Percentiles rank a stretch among this genome's conserved stretches.
Evolutionary conservation across 2,113 vertebrate genomes (phyloP).

Genomic region (human (Homo sapiens)): DNA sequence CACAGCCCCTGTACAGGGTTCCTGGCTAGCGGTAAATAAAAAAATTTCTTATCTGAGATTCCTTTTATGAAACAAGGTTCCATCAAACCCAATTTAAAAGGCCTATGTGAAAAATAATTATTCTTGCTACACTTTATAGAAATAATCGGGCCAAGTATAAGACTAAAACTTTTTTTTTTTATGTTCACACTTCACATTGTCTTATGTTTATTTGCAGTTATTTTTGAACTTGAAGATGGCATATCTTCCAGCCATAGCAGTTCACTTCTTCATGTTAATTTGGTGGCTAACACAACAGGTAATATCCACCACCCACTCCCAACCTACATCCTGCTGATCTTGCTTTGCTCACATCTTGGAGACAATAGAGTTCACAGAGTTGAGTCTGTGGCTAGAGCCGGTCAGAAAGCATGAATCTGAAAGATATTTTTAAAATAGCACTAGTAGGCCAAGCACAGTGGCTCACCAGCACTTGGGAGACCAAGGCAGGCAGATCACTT

Average conservation of each 20-base stretch:
- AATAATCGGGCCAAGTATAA: too few relatives aligned
- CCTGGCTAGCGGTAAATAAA: too few relatives aligned
- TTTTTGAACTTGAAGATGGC: conserved; percentile 13
- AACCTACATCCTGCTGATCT: background rate
- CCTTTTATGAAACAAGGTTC: too few relatives aligned
- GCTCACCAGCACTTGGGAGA: too few relatives aligned
- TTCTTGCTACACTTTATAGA: too few relatives aligned
- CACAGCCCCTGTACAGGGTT: too few relatives aligned
- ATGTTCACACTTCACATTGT: background rate
- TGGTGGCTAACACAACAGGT: conserved; percentile 16
- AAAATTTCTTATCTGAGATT: too few relatives aligned
- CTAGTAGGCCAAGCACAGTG: background rate
- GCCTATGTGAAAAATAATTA: too few relatives aligned
- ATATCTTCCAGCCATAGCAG: background rate
- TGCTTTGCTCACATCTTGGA: background rate
- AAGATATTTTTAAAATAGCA: background rate
- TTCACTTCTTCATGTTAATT: background rate
- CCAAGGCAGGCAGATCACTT: too few relatives aligned
- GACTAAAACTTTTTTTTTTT: too few relatives aligned
- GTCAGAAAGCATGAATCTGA: background rate
- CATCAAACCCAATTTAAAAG: too few relatives aligned
- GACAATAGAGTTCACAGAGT: background rate
- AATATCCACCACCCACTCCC: background rate
- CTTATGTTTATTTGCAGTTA: background rate
- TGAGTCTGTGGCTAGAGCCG: background rate